These are phyloP conservation scores for Rhinopomastus cyanomelas DNA, from an alignment of 2,113 vertebrate genomes.

Conservation along the genomic window DNA sequence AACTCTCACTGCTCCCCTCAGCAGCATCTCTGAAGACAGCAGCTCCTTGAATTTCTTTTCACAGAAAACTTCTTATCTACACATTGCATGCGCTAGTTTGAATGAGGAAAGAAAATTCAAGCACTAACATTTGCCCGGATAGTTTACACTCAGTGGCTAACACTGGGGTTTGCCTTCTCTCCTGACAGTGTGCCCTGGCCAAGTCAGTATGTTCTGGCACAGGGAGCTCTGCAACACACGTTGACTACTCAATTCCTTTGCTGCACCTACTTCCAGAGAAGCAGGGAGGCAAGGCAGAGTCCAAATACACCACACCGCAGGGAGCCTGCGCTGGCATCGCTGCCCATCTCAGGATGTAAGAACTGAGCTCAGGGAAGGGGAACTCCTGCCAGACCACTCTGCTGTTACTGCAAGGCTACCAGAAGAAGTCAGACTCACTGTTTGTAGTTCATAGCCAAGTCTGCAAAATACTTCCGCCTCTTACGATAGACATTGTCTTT, in stretches of 20 bases:
- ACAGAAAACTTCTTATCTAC: constrained; percentile 28
- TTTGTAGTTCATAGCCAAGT: constrained; percentile 92
- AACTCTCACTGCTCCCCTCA: not conserved
- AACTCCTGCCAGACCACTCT: not conserved
- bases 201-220: not conserved
- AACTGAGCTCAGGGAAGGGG: not conserved
- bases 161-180: not conserved
- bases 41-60: not conserved
- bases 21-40: not conserved
- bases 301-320: not conserved
- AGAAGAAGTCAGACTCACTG: constrained; percentile 80
- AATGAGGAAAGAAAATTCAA: constrained; percentile 20
- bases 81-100: constrained; percentile 11
- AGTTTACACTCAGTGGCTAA: not conserved
- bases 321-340: not conserved
- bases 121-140: not conserved
- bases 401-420: not conserved
- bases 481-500: constrained; percentile 97
- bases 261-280: not conserved
- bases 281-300: not conserved
- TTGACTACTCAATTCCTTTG: not conserved
- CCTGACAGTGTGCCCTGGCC: not conserved
- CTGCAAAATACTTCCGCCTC: constrained; percentile 96
- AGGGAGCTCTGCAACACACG: not conserved
- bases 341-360: not conserved